Conservation (phyloP, 2,888 invertebrate genomes). For the Eupithecia insigniata region DNA sequence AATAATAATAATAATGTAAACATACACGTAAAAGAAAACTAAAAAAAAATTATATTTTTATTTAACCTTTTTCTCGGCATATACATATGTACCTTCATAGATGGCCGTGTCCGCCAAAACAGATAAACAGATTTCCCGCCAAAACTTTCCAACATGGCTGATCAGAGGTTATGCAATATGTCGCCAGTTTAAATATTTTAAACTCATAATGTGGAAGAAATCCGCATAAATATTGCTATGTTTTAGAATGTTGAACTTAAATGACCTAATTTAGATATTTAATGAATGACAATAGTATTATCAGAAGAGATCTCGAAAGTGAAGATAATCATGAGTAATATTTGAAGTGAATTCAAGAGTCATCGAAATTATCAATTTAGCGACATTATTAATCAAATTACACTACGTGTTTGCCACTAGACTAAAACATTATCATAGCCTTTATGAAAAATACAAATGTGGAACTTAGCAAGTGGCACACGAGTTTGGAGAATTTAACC, state of each 20-base stretch:
- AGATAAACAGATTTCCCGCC: constrained; percentile 66
- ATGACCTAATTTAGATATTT: neutral
- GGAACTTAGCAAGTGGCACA: neutral
- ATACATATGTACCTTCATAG: no score
- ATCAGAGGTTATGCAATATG: constrained; percentile 62
- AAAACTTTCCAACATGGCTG: constrained; percentile 71
- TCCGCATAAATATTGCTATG: neutral
- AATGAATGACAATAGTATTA: neutral
- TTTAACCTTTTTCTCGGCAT: constrained; percentile 11
- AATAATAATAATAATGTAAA: no score
- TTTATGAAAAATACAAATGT: neutral
- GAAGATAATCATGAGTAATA: neutral
- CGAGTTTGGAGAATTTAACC: neutral
- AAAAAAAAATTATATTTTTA: no score
- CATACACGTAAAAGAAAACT: no score
- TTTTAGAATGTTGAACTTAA: neutral
- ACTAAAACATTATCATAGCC: neutral
- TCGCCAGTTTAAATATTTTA: constrained; percentile 35
- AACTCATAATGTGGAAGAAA: neutral
- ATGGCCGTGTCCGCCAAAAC: constrained; percentile 7
- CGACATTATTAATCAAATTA: neutral
- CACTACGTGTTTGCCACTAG: neutral
- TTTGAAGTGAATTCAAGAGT: neutral
- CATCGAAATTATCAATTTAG: neutral
- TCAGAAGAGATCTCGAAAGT: neutral